Evolutionary conservation across 1,140 invertebrate species (phyloP), one percentile per base, ranked within the genome.

Genomic region (Hylaeus volcanicus): DNA sequence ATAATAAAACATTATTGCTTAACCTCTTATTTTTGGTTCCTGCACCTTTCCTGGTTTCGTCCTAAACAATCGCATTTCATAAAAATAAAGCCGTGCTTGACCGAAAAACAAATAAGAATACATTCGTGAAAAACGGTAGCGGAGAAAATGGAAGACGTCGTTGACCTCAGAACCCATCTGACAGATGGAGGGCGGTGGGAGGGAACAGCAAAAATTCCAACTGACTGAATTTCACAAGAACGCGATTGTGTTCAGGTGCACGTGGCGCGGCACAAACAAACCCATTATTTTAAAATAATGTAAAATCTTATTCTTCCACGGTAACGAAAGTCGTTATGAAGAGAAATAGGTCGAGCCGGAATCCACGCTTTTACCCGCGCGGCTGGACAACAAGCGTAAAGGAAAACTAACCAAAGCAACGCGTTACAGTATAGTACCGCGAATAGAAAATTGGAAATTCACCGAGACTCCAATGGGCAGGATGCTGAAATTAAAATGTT

Each of bases 211-310:
- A 71, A 64, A 79, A 79, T 64, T 73, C 41, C 61, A 48, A 51
- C 8, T 15, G 45, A 68, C 1, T 43, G 63, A 60, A 4, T 12
- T 12, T n/a, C 1, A 41, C 3, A 43, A 11, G 9, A 58, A 51
- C 8, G 51, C 58, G 41, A 2, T 3, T 60, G 53, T 51, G 53
- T 74, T 75, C 72, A 80, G 70, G 26, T 74, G 70, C 55, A 39
- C 72, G 71, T 66, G 45, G 5, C 14, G 12, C 51, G 61, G 11
- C 63, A 12, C 63, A 80, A 75, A 75, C 78, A 75, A 80, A 68
- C 43, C 63, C 78, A 80, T 80, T 74, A 80, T 61, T 80, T 74
- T 53, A 26, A 39, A 75, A 75, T 80, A 75, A 80, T 66, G 53
- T 68, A 60, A 80, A 74, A 75, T 68, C 78, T 75, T 74, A 68